These are phyloP conservation scores for Phylloscopus whistleri DNA, from an alignment of 2,113 vertebrate genomes.

Conservation along the genomic window DNA sequence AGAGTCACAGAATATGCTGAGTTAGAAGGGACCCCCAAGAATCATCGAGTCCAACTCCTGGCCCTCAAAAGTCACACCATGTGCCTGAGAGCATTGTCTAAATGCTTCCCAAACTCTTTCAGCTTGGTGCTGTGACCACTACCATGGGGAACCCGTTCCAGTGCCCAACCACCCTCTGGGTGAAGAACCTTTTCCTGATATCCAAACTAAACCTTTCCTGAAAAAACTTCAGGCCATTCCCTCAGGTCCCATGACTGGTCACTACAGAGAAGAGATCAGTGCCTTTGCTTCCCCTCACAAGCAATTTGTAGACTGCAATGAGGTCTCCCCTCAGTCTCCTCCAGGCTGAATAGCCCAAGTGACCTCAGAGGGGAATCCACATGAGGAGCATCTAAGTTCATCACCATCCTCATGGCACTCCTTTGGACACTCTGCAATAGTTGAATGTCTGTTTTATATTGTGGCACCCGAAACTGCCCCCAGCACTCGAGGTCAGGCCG, in stretches of 20 bases:
- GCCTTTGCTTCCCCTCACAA: fast-evolving
- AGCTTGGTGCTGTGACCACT: background rate
- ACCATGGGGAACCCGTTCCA: background rate
- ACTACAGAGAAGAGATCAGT: background rate
- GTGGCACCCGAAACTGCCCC: background rate
- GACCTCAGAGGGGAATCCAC: background rate
- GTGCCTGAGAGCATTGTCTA: background rate
- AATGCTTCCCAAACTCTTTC: fast-evolving
- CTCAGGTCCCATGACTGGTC: background rate
- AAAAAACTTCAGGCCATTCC: background rate
- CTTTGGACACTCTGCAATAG: background rate
- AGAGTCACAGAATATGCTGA: background rate
- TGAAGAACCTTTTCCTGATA: background rate
- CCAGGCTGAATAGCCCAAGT: background rate
- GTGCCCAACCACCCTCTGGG: fast-evolving
- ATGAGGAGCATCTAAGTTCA: background rate
- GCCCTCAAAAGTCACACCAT: background rate
- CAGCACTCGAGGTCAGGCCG: fast-evolving
- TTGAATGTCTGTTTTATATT: background rate
- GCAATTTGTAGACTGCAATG: background rate
- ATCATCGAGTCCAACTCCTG: background rate
- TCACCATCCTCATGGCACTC: background rate
- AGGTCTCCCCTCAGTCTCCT: background rate
- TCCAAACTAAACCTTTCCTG: background rate
- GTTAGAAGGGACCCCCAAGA: background rate